A percentile compares a stretch with the other conserved stretches of the same genome.
phyloP scores from a whole-genome alignment of 2,113 vertebrate species.

The Eudorcas thomsonii region DNA sequence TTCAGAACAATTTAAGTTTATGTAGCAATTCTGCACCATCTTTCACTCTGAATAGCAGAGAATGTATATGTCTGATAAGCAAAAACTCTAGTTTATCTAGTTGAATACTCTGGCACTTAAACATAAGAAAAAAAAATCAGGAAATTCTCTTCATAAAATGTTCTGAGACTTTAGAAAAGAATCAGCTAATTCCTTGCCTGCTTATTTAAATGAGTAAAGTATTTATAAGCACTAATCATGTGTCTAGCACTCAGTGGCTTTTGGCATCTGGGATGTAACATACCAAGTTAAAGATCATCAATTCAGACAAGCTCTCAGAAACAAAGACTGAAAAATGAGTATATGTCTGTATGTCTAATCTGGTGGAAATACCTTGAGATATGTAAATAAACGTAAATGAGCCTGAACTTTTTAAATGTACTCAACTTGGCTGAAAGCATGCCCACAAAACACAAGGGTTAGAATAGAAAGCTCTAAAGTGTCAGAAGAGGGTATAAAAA shows the following conservation, averaged over 20 bases:
- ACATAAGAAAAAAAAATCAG: neutral
- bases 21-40: neutral
- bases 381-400: neutral
- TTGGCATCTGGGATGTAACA: neutral
- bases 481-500: neutral
- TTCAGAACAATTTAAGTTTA: constrained; percentile 26
- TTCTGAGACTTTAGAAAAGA: neutral
- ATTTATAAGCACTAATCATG: neutral
- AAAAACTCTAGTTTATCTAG: neutral
- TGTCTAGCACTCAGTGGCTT: neutral
- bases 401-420: neutral
- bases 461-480: neutral
- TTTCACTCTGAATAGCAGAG: neutral
- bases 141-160: neutral
- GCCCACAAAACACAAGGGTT: neutral
- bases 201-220: neutral
- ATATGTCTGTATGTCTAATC: neutral
- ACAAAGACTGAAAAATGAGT: neutral
- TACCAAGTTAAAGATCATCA: neutral
- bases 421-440: neutral
- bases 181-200: neutral
- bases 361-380: neutral
- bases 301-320: neutral
- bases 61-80: neutral
- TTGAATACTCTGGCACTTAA: neutral